phyloP scores from a whole-genome alignment of 2,797 vertebrate species.

The Spea hammondii region DNA sequence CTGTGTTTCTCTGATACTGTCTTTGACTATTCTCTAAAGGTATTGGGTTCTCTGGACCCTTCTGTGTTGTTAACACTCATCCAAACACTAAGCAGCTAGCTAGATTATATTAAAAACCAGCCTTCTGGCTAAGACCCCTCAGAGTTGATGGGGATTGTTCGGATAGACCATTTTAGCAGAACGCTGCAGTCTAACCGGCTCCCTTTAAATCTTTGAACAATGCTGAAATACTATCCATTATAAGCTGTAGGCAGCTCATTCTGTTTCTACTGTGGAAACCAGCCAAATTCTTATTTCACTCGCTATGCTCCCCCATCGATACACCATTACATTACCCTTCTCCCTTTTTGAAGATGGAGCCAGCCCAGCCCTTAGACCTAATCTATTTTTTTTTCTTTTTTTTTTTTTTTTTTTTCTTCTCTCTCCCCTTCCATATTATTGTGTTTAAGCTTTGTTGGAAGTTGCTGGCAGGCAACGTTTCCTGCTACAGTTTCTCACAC shows the following conservation, averaged over 20 bases:
- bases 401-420: conserved; percentile 12
- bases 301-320: conserved; percentile 34
- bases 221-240: conserved; percentile 11
- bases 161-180: background rate
- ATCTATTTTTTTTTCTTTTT: conserved; percentile 19
- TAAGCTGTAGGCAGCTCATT: conserved; percentile 1
- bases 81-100: too few species aligned
- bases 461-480: conserved; percentile 32
- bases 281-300: conserved; percentile 34
- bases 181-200: background rate
- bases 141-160: too few species aligned
- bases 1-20: too few species aligned
- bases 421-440: conserved; percentile 19
- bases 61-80: too few species aligned
- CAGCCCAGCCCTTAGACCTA: conserved; percentile 15
- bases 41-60: too few species aligned
- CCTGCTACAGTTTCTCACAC: conserved; percentile 42
- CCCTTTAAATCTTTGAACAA: conserved; percentile 15
- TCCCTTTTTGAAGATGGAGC: conserved; percentile 36
- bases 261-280: conserved; percentile 22
- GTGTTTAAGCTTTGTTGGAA: conserved; percentile 39
- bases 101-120: too few species aligned
- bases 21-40: too few species aligned
- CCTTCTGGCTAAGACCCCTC: too few species aligned
- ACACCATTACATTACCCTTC: conserved; percentile 24